Evolutionary conservation across 2,888 invertebrate genomes (phyloP).

Genomic region (Drosophila nigritarsus): DNA sequence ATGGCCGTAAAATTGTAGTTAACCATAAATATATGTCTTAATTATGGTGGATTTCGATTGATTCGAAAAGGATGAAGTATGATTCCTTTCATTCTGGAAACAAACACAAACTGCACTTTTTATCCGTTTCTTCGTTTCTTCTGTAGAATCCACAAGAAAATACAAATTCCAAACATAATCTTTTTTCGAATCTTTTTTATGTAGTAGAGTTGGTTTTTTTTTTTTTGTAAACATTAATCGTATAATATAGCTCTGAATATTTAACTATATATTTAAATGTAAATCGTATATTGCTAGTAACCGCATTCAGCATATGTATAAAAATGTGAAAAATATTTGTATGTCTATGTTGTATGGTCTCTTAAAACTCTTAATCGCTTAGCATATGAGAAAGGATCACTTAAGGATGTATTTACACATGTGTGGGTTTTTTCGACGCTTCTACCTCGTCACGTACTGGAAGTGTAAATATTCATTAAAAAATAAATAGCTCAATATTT

Average conservation of each 20-base stretch:
- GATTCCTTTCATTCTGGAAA: neutral
- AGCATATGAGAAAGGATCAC: constrained; percentile 80
- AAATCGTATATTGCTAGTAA: constrained; percentile 76
- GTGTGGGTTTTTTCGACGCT: constrained; percentile 58
- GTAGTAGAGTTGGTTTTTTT: constrained; percentile 18
- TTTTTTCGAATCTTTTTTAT: constrained; percentile 29
- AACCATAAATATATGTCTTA: constrained; percentile 1
- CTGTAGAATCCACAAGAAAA: neutral
- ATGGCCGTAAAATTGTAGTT: constrained; percentile 32
- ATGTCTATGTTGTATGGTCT: constrained; percentile 48
- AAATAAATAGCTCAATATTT: constrained; percentile 79
- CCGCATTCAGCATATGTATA: constrained; percentile 58
- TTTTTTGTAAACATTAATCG: constrained; percentile 70
- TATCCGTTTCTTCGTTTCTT: neutral
- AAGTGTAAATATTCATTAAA: constrained; percentile 76
- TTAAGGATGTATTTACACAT: constrained; percentile 79
- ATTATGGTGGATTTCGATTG: neutral
- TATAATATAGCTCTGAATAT: constrained; percentile 69
- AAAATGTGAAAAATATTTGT: constrained; percentile 63
- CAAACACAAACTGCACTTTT: neutral
- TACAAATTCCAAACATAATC: neutral
- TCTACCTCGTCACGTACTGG: constrained; percentile 69
- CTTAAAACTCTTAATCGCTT: constrained; percentile 76
- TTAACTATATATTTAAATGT: constrained; percentile 62
- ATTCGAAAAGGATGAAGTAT: neutral